Percentiles rank a stretch among this genome's conserved stretches.
Evolutionary conservation across 2,113 vertebrate genomes (phyloP).

Genomic region (Craseonycteris thonglongyai): DNA sequence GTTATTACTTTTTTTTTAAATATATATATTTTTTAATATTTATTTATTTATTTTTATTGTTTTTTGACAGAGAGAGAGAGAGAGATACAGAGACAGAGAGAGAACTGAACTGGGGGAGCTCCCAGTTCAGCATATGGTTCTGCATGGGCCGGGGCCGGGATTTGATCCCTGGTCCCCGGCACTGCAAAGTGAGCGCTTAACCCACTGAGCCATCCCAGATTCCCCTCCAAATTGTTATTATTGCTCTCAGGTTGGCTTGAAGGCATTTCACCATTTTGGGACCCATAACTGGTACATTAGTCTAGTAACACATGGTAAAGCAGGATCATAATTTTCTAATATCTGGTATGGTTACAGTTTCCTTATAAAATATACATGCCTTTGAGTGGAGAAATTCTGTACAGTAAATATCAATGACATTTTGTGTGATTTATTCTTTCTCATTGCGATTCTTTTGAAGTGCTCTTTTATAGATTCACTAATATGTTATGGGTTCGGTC

Average conservation of each 20-base stretch:
- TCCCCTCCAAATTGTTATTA: background rate
- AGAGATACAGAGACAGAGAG: no score
- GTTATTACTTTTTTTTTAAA: no score
- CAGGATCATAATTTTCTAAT: conserved; percentile 13
- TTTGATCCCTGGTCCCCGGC: no score
- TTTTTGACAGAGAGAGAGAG: no score
- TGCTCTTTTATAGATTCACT: background rate
- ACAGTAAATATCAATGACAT: background rate
- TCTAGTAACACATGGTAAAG: background rate
- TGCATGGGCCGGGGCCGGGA: no score
- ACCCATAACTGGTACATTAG: background rate
- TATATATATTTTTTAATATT: no score
- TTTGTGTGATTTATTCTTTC: background rate
- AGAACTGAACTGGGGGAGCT: no score
- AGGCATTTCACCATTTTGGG: background rate
- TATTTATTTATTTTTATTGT: no score
- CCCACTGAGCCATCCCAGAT: no score
- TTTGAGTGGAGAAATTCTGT: background rate
- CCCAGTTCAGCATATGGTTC: no score
- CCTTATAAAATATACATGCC: background rate
- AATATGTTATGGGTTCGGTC: background rate
- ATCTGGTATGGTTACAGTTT: background rate
- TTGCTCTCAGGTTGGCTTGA: background rate
- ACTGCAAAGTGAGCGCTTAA: no score
- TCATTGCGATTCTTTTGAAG: background rate